Conservation (phyloP, 2,888 invertebrate species). For the Drosophila melanosoma region DNA sequence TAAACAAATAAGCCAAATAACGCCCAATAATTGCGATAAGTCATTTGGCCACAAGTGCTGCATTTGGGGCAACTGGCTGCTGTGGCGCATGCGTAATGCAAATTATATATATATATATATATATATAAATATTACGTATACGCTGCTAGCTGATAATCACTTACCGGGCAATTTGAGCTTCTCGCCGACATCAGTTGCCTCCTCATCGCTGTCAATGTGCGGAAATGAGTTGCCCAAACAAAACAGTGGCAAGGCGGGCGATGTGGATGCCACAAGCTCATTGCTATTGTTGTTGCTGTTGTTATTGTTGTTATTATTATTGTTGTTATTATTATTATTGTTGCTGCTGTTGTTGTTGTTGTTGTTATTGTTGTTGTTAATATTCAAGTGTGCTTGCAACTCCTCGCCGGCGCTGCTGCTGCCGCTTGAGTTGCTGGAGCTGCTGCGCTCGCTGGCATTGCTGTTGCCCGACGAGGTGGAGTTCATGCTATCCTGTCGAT, state of each 20-base stretch:
- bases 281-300: conserved; percentile 35
- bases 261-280: conserved; percentile 64
- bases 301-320: conserved; percentile 21
- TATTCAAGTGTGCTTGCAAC: conserved; percentile 47
- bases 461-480: conserved; percentile 83
- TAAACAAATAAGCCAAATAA: conserved; percentile 66
- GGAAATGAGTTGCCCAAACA: conserved; percentile 89
- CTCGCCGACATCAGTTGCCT: conserved; percentile 85
- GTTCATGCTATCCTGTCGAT: conserved; percentile 84
- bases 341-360: conserved; percentile 34
- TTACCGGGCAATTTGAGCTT: conserved; percentile 77
- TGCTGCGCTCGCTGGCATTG: conserved; percentile 81
- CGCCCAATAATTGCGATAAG: conserved; percentile 71
- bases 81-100: conserved; percentile 68
- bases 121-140: conserved; percentile 59
- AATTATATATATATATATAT: conserved; percentile 21
- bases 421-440: conserved; percentile 73
- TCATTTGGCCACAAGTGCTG: conserved; percentile 17
- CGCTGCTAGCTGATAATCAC: conserved; percentile 38
- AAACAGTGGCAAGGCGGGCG: conserved; percentile 86
- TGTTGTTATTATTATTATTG: conserved; percentile 44
- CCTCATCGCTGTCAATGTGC: conserved; percentile 90
- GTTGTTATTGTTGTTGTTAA: conserved; percentile 35
- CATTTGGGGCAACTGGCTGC: conserved; percentile 36
- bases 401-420: conserved; percentile 82